Percentiles rank a stretch among this genome's conserved stretches.
phyloP scores from a whole-genome alignment of 2,797 vertebrate genomes.

The Fistularia tabacaria region DNA sequence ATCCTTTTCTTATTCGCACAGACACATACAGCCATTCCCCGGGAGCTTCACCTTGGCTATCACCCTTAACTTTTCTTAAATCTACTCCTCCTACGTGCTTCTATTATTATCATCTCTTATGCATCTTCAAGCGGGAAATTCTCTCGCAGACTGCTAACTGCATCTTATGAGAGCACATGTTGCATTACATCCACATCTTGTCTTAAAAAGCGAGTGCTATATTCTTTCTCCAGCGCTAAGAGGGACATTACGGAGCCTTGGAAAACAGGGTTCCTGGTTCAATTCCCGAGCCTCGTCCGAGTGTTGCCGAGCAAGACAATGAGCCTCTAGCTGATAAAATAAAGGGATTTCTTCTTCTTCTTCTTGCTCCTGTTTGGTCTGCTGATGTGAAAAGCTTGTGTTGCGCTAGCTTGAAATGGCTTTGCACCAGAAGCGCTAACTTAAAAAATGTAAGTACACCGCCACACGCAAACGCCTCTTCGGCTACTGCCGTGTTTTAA shows the following conservation, averaged over 20 bases:
- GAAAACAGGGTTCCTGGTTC: too few relatives aligned
- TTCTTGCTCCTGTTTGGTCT: too few relatives aligned
- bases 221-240: too few relatives aligned
- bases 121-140: constrained; percentile 9
- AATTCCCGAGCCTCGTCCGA: too few relatives aligned
- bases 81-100: constrained; percentile 12
- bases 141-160: constrained; percentile 4
- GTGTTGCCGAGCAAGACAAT: too few relatives aligned
- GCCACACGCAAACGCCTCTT: neutral
- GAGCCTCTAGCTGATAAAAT: neutral
- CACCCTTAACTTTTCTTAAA: constrained; percentile 12
- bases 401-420: constrained; percentile 15
- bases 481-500: too few relatives aligned
- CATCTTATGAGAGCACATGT: constrained; percentile 8
- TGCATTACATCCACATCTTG: neutral
- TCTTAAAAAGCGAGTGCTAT: too few relatives aligned
- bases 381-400: too few relatives aligned
- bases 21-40: neutral
- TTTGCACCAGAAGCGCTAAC: constrained; percentile 10
- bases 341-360: too few relatives aligned
- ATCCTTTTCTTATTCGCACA: neutral
- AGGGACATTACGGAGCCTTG: too few relatives aligned
- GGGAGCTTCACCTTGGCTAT: constrained; percentile 18
- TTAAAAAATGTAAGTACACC: constrained; percentile 37
- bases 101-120: constrained; percentile 10